These are phyloP conservation scores for Tauraco erythrolophus DNA, from an alignment of 2,113 vertebrate species.

Conservation along the genomic window DNA sequence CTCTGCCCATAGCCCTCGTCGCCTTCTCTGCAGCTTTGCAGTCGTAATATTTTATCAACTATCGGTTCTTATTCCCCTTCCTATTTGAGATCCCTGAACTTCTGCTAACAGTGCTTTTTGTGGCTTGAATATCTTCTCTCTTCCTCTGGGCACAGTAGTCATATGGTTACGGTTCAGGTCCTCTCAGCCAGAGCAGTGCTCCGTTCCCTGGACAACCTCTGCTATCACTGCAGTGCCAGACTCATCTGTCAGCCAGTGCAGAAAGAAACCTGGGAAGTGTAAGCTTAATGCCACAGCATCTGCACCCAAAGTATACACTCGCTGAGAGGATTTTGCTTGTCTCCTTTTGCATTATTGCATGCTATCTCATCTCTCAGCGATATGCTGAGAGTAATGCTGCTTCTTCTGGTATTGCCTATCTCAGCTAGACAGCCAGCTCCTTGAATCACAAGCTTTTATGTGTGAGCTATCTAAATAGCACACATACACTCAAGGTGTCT, in stretches of 20 bases:
- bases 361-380: conserved; percentile 39
- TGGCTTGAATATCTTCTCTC: neutral
- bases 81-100: neutral
- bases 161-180: neutral
- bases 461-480: conserved; percentile 31
- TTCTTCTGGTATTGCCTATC: conserved; percentile 34
- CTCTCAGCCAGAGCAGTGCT: neutral
- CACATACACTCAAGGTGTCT: neutral
- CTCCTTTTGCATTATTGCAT: conserved; percentile 26
- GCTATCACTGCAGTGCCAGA: neutral
- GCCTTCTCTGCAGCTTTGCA: neutral
- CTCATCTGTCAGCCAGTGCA: rapidly evolving
- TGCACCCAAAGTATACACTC: neutral
- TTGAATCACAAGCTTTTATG: conserved; percentile 38
- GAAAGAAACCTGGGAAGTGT: neutral
- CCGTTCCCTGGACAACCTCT: neutral
- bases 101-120: neutral
- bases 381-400: neutral
- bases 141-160: neutral
- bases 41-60: neutral
- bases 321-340: neutral
- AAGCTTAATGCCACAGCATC: neutral
- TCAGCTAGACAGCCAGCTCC: conserved; percentile 6
- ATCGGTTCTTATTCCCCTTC: neutral
- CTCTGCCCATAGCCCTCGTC: neutral